A percentile compares a stretch with the other conserved stretches of the same genome.
Evolutionary conservation across 2,888 invertebrate genomes (phyloP).

Genomic region (Pinctada fucata): DNA sequence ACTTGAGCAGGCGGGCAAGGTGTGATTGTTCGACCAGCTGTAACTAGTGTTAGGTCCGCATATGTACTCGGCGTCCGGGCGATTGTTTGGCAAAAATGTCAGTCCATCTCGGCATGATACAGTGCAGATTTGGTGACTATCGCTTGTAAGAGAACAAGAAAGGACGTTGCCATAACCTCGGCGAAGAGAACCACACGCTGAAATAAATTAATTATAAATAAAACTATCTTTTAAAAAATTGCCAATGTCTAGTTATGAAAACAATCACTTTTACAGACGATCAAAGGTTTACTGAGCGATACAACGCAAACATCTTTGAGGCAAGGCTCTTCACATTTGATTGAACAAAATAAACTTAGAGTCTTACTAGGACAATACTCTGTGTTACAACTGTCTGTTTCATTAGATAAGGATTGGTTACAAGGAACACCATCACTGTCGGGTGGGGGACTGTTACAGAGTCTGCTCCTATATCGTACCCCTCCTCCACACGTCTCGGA

Average conservation of each 20-base stretch:
- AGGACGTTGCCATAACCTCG: background rate
- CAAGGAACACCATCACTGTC: slow-evolving; percentile 20
- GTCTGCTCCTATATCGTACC: background rate
- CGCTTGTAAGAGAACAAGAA: background rate
- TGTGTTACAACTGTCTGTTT: slow-evolving; percentile 13
- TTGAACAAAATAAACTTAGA: no score
- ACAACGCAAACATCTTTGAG: no score
- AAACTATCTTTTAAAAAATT: no score
- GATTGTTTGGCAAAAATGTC: background rate
- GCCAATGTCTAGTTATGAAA: no score
- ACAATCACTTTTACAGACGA: no score
- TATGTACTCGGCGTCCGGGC: slow-evolving; percentile 3
- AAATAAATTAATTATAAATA: background rate
- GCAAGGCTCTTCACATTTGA: no score
- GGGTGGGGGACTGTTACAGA: slow-evolving; percentile 17
- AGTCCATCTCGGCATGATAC: slow-evolving; percentile 10
- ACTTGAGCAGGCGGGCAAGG: background rate
- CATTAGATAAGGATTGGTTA: background rate
- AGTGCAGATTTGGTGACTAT: slow-evolving; percentile 8
- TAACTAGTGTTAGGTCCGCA: slow-evolving; percentile 16
- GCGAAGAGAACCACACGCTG: background rate
- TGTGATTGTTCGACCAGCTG: background rate
- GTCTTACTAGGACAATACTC: slow-evolving; percentile 20
- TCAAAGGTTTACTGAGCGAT: no score
- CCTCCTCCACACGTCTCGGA: slow-evolving; percentile 18